Evolutionary conservation across 2,113 vertebrate genomes (phyloP), one percentile per base, ranked within the genome.

Genomic region (Proterorhinus semilunaris): DNA sequence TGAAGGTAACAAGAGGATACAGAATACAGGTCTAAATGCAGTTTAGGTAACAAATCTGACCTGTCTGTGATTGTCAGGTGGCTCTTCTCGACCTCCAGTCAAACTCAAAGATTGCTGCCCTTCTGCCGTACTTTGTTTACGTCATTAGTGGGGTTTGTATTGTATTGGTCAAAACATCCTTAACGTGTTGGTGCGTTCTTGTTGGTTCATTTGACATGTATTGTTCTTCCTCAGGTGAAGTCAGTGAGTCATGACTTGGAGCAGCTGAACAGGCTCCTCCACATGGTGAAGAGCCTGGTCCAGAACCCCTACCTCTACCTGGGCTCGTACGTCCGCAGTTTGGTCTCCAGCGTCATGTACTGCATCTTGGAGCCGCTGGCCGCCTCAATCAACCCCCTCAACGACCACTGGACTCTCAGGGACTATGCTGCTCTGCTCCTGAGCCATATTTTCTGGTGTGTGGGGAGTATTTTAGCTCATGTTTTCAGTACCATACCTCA

Each of bases 381-480:
- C 0, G 96, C 96, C 50, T 98, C 96, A 85, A 97, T 98, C 80
- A 98, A 98, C 81, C 96, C 96, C 0, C 92, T 98, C n/a, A 98
- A 98, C 8, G 96, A 97, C 90, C 96, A 98, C 91, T 98, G 96
- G 96, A 96, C 95, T 8, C 91, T 98, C 16, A 83, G 96, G 0
- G 96, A 98, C 78, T 96, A 95, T 0, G 96, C 95, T 0, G 96
- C 96, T 0, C 89, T 96, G 72, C 91, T 98, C 0, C 94, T 98
- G n/a, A 95, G 95, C 75, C 94, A 96, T 84, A 96, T 96, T 61
- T 95, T 96, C 80, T 95, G 96, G 96, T 98, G 82, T 42, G 27
- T 58, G 7, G 2, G 27, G 27, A 36, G 27, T 36, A 36, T 36
- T 36, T 36, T 36, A 36, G 27, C 27, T 36, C 4, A 36, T 36